phyloP scores from a whole-genome alignment of 2,797 vertebrate genomes.

The Varecia variegata region DNA sequence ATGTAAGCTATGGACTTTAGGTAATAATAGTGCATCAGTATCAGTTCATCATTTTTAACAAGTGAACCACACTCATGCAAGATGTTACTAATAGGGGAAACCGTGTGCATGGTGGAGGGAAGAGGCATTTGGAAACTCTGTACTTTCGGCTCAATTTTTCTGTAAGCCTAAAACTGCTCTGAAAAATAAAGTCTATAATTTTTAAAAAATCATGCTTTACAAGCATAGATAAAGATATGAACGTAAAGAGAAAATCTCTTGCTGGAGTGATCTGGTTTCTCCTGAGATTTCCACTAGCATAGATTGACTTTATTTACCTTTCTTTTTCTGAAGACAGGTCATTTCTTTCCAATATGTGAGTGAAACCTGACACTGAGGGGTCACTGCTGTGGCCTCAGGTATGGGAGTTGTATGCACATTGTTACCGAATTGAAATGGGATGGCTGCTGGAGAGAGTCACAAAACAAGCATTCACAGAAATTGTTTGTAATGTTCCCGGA shows the following conservation, averaged over 20 bases:
- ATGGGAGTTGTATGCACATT: not conserved
- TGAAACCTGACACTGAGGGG: not conserved
- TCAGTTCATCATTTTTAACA: not conserved
- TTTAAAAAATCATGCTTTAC: not conserved
- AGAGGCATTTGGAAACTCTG: not conserved
- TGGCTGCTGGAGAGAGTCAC: not conserved
- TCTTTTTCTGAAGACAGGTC: not conserved
- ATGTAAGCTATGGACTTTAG: not conserved
- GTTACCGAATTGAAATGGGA: not conserved
- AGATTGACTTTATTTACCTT: not conserved
- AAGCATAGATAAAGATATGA: not conserved
- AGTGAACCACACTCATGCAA: too few species aligned
- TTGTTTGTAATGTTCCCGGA: not conserved
- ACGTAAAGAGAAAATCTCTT: not conserved
- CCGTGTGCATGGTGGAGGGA: not conserved
- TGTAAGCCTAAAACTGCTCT: not conserved
- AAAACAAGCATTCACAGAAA: not conserved
- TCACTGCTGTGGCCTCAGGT: not conserved
- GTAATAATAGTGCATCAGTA: not conserved
- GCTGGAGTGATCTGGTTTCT: not conserved
- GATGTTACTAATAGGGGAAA: not conserved
- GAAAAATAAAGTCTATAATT: not conserved
- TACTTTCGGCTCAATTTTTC: not conserved
- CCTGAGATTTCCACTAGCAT: not conserved
- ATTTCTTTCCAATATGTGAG: not conserved